phyloP scores from a whole-genome alignment of 1,140 invertebrate species.

The Sinonovacula constricta region DNA sequence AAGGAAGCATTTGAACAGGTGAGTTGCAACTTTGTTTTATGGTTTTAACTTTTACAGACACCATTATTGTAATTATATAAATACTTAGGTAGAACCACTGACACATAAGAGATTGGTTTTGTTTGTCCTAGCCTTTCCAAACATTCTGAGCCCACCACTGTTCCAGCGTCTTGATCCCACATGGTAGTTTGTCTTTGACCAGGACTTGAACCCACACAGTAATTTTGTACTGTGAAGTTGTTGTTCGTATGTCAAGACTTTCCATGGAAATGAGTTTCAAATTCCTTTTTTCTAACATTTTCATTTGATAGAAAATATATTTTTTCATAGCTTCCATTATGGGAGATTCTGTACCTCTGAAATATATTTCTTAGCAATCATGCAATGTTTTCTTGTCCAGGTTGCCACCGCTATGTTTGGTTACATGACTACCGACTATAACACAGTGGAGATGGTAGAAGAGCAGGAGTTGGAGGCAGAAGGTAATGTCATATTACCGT shows the following conservation, averaged over 20 bases:
- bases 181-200: background rate
- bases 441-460: conserved; percentile 89
- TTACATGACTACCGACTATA: conserved; percentile 97
- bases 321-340: too few relatives aligned
- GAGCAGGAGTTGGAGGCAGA: conserved; percentile 90
- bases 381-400: conserved; percentile 58
- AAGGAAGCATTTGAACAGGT: conserved; percentile 95
- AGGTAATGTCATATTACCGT: too few relatives aligned
- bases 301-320: background rate
- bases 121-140: too few relatives aligned
- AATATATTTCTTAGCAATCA: background rate
- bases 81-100: background rate
- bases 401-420: conserved; percentile 97
- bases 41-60: too few relatives aligned
- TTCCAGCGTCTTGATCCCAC: too few relatives aligned
- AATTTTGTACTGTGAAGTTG: background rate
- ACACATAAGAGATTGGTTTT: background rate
- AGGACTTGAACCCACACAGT: background rate
- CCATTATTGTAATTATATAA: background rate
- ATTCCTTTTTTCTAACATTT: background rate
- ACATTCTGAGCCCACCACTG: too few relatives aligned
- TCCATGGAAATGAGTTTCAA: background rate
- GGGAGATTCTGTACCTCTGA: background rate
- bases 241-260: background rate
- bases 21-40: conserved; percentile 42